Evolutionary conservation across 1,140 invertebrate species (phyloP).

Genomic region (Polypedilum vanderplanki): DNA sequence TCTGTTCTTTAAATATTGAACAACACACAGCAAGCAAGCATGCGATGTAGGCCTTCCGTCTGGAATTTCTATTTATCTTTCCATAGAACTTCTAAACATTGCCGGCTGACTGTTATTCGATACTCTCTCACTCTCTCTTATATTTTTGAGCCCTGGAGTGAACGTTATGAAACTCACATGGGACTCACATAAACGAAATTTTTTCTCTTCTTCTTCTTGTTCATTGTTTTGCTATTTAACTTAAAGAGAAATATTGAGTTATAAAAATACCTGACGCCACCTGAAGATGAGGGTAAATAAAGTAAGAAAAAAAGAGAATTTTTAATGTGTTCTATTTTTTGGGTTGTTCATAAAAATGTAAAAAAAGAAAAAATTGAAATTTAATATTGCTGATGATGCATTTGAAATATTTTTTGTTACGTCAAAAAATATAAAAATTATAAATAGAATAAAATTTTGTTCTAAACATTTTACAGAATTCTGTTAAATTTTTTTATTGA

Average conservation of each 20-base stretch:
- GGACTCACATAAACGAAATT: background rate
- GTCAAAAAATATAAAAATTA: no score
- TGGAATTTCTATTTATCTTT: conserved; percentile 14
- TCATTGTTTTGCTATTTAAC: background rate
- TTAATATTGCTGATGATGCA: background rate
- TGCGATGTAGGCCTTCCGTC: background rate
- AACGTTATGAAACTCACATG: background rate
- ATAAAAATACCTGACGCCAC: conserved; percentile 14
- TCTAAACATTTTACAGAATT: no score
- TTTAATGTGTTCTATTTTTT: background rate
- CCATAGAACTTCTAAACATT: background rate
- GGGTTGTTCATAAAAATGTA: background rate
- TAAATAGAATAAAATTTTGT: no score
- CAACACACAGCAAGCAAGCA: background rate
- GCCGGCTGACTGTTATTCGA: background rate
- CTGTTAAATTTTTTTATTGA: no score
- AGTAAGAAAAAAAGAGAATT: background rate
- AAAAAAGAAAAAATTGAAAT: background rate
- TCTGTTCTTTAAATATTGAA: background rate
- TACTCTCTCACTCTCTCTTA: no score
- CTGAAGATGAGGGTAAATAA: background rate
- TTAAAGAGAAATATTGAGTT: conserved; percentile 13
- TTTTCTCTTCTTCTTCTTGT: no score
- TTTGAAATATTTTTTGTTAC: no score
- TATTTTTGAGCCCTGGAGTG: no score